phyloP scores from a whole-genome alignment of 2,797 vertebrate genomes.

The Balearica regulorum region DNA sequence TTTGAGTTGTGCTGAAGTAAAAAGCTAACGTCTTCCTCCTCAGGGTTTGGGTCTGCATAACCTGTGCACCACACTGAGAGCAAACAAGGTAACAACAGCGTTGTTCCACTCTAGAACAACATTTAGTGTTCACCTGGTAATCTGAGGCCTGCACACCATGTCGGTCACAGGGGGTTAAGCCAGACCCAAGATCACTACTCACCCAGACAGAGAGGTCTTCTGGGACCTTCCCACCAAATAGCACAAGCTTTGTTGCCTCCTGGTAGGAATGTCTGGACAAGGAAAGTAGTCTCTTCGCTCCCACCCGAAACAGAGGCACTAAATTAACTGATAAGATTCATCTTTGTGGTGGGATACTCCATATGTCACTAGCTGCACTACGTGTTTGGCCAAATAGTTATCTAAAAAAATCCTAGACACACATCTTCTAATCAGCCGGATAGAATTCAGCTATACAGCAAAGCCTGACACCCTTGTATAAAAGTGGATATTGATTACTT shows the following conservation, averaged over 20 bases:
- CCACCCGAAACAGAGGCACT: not conserved
- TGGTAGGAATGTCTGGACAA: accelerated
- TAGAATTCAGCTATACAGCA: not conserved
- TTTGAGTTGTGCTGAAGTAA: not conserved
- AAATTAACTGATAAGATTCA: not conserved
- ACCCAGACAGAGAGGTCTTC: not conserved
- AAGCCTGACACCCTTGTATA: not conserved
- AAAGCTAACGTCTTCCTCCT: not conserved
- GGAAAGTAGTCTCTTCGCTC: not conserved
- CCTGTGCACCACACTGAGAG: not conserved
- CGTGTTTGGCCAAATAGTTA: not conserved
- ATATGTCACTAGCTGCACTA: not conserved
- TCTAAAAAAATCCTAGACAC: accelerated
- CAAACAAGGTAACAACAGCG: not conserved
- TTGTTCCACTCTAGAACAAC: not conserved
- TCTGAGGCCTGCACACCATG: not conserved
- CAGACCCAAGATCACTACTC: not conserved
- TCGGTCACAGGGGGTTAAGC: not conserved
- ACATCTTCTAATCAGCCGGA: not conserved
- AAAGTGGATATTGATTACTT: constrained; percentile 18
- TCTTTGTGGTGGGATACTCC: not conserved
- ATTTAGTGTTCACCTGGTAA: not conserved
- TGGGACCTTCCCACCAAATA: not conserved
- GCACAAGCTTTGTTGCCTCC: not conserved
- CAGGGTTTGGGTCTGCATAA: accelerated